Evolutionary conservation across 2,113 vertebrate species (phyloP), one percentile per base, ranked within the genome.

Genomic region (Rhinoptilus africanus): DNA sequence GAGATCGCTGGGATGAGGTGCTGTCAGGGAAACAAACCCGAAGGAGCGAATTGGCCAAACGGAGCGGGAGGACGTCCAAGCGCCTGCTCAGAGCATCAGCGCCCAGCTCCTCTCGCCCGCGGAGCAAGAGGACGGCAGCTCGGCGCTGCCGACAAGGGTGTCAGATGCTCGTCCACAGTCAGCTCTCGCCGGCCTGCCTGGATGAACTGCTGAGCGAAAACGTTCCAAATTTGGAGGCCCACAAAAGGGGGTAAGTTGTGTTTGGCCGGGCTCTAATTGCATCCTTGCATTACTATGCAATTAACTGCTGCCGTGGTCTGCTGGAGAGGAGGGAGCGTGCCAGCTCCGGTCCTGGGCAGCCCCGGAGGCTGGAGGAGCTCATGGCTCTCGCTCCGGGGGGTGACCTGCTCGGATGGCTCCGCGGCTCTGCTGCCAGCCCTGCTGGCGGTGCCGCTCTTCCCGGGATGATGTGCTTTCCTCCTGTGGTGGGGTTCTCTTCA

Each of bases 271-370:
- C 89, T 92, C 50, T 97, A 96, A 95, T 93, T 96, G 89, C 96
- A 88, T 95, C 92, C 87, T 91, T 94, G 89, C 89, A 89, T 96
- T 94, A 69, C 94, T 88, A 30, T 64, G 71, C 93, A 94, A 96
- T 97, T 97, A 96, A 96, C 91, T 96, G 92, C 93, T 96, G 85
- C 93, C 84, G 19, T 78, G 84, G 56, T 72, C 87, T 88, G 78
- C 89, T 79, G 2, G 2, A 82, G 96, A 96, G 87, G 48, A 78
- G 35, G 18, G 57, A 91, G 48, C 3, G 4, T 96, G 96, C 94
- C 96, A 94, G 81, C 87, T 94, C 89, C 4, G 0, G 87, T 75
- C 77, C 89, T 53, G 89, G 73, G 91, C 88, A 94, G 86, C 87
- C 64, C 91, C 2, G 2, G 63, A 92, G 91, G 85, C 96, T 81